Conservation (phyloP, 2,888 invertebrate genomes). For the Spicauda simplicius region DNA sequence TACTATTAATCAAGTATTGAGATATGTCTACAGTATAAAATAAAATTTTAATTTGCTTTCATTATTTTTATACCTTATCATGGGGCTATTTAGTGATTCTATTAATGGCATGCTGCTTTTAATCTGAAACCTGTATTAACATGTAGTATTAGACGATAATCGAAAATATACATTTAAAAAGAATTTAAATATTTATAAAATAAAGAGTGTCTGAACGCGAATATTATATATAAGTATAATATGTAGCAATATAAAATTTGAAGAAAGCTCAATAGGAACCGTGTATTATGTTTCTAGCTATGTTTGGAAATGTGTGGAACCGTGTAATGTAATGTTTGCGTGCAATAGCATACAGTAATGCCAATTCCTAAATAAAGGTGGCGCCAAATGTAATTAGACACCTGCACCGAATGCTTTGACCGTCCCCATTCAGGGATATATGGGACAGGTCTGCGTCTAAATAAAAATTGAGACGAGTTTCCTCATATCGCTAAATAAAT, state of each 20-base stretch:
- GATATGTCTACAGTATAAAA: too few relatives aligned
- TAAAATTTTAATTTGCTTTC: too few relatives aligned
- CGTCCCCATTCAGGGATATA: slow-evolving; percentile 64
- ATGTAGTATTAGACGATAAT: too few relatives aligned
- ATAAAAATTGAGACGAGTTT: slow-evolving; percentile 77
- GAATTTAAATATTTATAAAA: too few relatives aligned
- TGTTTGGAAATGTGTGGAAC: background rate
- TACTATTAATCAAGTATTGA: too few relatives aligned
- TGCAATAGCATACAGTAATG: background rate
- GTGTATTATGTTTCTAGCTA: slow-evolving; percentile 1
- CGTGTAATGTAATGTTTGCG: background rate
- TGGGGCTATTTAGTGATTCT: too few relatives aligned
- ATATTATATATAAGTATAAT: too few relatives aligned
- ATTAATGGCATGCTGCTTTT: too few relatives aligned
- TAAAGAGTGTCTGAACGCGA: too few relatives aligned
- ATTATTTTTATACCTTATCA: too few relatives aligned
- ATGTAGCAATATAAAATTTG: background rate
- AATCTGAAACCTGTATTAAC: too few relatives aligned
- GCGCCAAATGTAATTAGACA: slow-evolving; percentile 38
- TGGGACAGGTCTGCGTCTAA: slow-evolving; percentile 73
- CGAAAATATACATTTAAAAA: too few relatives aligned
- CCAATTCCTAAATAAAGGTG: slow-evolving; percentile 6
- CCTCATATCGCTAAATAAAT: slow-evolving; percentile 82
- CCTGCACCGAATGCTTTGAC: slow-evolving; percentile 36
- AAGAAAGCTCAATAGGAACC: background rate